Conservation (phyloP, 2,888 invertebrate species). For the Tipula vernalis region DNA sequence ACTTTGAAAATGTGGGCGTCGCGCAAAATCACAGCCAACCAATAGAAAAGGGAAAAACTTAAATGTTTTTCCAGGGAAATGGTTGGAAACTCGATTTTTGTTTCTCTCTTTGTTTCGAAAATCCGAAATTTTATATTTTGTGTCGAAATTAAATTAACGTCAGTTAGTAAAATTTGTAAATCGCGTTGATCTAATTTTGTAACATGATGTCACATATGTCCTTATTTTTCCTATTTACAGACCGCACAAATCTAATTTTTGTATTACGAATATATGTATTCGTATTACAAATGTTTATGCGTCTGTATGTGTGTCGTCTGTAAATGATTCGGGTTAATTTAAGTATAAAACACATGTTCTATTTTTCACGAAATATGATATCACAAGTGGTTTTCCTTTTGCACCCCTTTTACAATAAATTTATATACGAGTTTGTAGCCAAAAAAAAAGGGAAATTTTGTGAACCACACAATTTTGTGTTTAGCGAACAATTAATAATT, state of each 20-base stretch:
- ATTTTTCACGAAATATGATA: background rate
- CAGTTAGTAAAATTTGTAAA: background rate
- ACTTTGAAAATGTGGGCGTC: constrained; percentile 18
- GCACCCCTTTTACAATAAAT: background rate
- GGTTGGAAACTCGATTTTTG: constrained; percentile 33
- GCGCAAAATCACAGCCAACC: constrained; percentile 36
- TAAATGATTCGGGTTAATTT: background rate
- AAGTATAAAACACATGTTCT: background rate
- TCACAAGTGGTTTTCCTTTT: background rate
- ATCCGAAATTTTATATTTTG: background rate
- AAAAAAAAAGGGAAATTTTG: background rate
- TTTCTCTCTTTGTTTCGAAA: background rate
- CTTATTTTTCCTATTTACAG: background rate
- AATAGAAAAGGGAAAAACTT: constrained; percentile 30
- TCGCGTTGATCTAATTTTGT: background rate
- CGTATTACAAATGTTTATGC: background rate
- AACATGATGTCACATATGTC: background rate
- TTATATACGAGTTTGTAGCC: background rate
- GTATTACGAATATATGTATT: background rate
- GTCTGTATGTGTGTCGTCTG: background rate
- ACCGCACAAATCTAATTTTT: background rate
- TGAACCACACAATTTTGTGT: background rate
- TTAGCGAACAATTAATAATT: background rate
- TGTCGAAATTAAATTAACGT: background rate
- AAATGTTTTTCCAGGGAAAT: constrained; percentile 30